Evolutionary conservation across 2,113 vertebrate genomes (phyloP).

Genomic region (Pangasianodon hypophthalmus): DNA sequence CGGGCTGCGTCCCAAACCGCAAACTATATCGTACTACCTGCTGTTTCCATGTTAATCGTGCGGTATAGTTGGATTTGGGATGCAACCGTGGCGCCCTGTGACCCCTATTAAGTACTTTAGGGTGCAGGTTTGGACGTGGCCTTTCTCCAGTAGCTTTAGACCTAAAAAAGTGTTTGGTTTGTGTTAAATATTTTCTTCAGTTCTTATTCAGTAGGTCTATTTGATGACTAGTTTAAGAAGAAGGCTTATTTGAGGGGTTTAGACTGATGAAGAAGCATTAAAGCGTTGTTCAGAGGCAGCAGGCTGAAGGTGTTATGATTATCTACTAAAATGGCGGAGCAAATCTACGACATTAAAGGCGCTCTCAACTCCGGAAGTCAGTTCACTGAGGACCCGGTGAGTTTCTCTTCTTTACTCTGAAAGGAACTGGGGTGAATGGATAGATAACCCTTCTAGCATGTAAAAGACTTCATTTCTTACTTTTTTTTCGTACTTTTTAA

Average conservation of each 20-base stretch:
- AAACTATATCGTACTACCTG: neutral
- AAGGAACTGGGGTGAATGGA: no score
- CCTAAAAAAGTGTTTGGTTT: neutral
- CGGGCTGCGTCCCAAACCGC: neutral
- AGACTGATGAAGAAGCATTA: neutral
- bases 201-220: neutral
- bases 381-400: slow-evolving; percentile 72
- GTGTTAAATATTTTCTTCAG: neutral
- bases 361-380: slow-evolving; percentile 66
- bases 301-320: slow-evolving; percentile 55
- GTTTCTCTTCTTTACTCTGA: slow-evolving; percentile 35
- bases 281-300: neutral
- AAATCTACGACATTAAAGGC: slow-evolving; percentile 65
- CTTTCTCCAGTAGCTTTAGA: neutral
- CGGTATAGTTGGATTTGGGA: neutral
- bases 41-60: neutral
- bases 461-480: no score
- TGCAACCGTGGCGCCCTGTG: neutral
- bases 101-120: slow-evolving; percentile 1
- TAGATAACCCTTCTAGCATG: neutral
- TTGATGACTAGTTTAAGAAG: neutral
- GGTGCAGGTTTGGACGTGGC: neutral
- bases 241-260: neutral
- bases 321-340: slow-evolving; percentile 70
- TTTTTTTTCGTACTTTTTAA: neutral